Conservation (phyloP, 2,113 vertebrate species). For the Donacobius atricapilla region DNA sequence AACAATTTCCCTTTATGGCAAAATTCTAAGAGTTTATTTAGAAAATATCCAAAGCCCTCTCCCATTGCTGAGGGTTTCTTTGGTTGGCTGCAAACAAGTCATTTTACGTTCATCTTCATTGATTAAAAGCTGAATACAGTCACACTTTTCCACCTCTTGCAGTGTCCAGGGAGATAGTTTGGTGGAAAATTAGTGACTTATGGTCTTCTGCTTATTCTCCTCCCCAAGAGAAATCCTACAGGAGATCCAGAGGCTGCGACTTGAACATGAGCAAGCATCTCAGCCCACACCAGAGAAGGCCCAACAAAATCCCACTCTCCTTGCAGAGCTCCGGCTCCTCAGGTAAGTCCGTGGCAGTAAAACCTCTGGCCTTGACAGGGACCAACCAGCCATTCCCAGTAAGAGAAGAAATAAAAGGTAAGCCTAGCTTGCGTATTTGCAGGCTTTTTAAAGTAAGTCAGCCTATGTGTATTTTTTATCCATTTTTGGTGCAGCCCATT, state of each 20-base stretch:
- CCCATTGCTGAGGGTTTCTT: not conserved
- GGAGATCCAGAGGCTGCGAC: slow-evolving; percentile 93
- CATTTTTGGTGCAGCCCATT: not conserved
- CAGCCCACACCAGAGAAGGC: slow-evolving; percentile 89
- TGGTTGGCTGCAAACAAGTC: not conserved
- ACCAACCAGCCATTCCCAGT: not conserved
- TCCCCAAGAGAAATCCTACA: slow-evolving; percentile 93
- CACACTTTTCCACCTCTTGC: not conserved
- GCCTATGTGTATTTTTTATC: not conserved
- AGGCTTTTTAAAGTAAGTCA: not conserved
- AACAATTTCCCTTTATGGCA: not conserved
- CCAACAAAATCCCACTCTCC: slow-evolving; percentile 94
- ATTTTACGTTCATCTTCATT: fast-evolving
- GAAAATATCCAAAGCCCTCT: not conserved
- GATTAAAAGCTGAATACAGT: not conserved
- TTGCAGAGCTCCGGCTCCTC: slow-evolving; percentile 92
- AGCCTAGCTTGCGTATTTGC: not conserved
- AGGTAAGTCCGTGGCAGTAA: slow-evolving; percentile 73
- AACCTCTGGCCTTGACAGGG: not conserved
- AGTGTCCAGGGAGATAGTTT: not conserved
- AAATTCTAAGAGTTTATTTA: not conserved
- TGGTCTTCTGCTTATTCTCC: not conserved
- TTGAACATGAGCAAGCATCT: slow-evolving; percentile 95
- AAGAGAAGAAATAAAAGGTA: not conserved
- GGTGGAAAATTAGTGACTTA: not conserved